Evolutionary conservation across 2,888 invertebrate species (phyloP), one percentile per base, ranked within the genome.

Genomic region (Sarcophaga rosellei): DNA sequence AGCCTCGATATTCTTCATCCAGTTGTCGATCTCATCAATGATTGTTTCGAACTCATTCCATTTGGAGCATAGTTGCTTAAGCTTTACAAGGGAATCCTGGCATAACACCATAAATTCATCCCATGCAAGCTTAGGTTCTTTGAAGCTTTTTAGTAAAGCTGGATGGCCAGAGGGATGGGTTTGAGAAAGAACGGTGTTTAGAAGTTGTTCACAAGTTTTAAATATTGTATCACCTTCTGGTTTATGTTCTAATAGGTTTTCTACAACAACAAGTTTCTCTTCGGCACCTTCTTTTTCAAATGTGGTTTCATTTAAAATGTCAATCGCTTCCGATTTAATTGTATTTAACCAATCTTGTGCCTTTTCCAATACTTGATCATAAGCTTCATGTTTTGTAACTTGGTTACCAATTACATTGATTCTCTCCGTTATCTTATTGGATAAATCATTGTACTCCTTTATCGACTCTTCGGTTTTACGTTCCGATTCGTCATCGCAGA

Each of bases 1-100:
- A 72, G 95, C 95, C 93, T 99, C 98, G 91, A 97, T 97, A 74
- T 96, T 95, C 91, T 97, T 97, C 73, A 98, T 94, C 98, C 98
- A 99, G 70, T 95, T 94, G 90, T 96, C 96, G 2, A 98, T 94
- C 81, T 95, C 95, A 88, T 97, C 96, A 53, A 98, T 95, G 23
- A 96, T 94, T 70, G 95, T 95, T 90, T 97, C 97, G 89, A 97
- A 97, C 90, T 97, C 96, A 65, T 96, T 96, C 96, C 97, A 97
- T 90, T 97, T 96, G 69, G 95, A 95, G 87, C 97, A 95, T 10
- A 97, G 94, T 85, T 96, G 95, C 89, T 96, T 96, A 17, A 98
- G 93, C 92, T 96, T 96, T 20, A 95, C 95, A 88, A 96, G 95
- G 53, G 96, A 96, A 45, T 96, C 95, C 89, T 94, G 94, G 89